A percentile compares a stretch with the other conserved stretches of the same genome.
Evolutionary conservation across 2,797 vertebrate genomes (phyloP).

Genomic region (Myotis vivesi): DNA sequence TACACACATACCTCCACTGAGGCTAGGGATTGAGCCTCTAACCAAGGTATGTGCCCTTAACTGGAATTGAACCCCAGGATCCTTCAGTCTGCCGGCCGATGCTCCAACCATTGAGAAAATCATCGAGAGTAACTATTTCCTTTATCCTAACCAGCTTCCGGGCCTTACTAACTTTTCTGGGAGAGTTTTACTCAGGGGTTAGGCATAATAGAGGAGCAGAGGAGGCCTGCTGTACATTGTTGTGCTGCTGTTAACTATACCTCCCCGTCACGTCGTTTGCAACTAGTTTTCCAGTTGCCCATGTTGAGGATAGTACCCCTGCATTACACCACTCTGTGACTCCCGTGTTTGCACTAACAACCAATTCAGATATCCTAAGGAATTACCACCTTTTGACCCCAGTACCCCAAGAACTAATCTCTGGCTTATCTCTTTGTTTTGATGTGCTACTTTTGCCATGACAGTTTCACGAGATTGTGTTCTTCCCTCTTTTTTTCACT

Average conservation of each 20-base stretch:
- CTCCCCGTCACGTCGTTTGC: not conserved
- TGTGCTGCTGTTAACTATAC: not conserved
- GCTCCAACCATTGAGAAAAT: too few species aligned
- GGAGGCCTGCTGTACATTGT: not conserved
- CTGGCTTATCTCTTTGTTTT: slow-evolving; percentile 31
- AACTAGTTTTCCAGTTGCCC: not conserved
- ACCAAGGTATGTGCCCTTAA: too few species aligned
- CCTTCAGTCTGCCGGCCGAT: too few species aligned
- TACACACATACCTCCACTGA: too few species aligned
- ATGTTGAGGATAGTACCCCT: not conserved
- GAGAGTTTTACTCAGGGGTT: not conserved
- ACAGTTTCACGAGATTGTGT: not conserved
- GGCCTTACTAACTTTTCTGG: not conserved
- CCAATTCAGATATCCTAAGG: not conserved
- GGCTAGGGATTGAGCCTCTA: too few species aligned
- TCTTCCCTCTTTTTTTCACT: not conserved
- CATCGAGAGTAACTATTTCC: not conserved
- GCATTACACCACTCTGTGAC: not conserved
- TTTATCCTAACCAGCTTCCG: not conserved
- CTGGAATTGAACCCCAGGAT: too few species aligned
- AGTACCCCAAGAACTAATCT: not conserved
- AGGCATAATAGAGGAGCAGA: not conserved
- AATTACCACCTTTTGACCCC: not conserved
- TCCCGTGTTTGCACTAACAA: not conserved
- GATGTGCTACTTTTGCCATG: not conserved